These are phyloP conservation scores for Sepiola atlantica DNA, from an alignment of 2,888 invertebrate species.

Conservation along the genomic window DNA sequence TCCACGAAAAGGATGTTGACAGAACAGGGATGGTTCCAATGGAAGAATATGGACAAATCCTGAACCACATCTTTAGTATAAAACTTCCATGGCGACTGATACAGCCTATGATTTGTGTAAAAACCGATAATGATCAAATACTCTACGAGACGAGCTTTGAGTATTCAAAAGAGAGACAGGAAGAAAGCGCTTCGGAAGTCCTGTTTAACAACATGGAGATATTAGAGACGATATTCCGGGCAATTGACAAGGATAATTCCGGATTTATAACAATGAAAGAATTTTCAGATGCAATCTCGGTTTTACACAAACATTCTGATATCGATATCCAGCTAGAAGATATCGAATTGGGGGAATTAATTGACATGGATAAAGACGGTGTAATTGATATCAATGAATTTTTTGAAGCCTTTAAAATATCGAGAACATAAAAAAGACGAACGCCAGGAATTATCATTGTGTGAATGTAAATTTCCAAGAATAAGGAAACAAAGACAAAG, in stretches of 20 bases:
- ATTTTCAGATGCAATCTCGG: slow-evolving; percentile 91
- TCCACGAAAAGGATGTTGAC: neutral
- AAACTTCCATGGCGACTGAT: slow-evolving; percentile 92
- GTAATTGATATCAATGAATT: slow-evolving; percentile 95
- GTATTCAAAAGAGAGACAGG: neutral
- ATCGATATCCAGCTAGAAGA: slow-evolving; percentile 81
- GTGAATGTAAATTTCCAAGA: too few relatives aligned
- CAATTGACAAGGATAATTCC: slow-evolving; percentile 91
- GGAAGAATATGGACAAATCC: slow-evolving; percentile 88
- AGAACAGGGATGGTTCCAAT: slow-evolving; percentile 83
- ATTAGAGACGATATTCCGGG: slow-evolving; percentile 92
- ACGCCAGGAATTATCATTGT: too few relatives aligned
- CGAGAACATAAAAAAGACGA: neutral
- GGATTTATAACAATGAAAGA: slow-evolving; percentile 92
- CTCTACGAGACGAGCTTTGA: slow-evolving; percentile 80
- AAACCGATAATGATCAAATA: slow-evolving; percentile 79
- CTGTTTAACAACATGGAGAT: slow-evolving; percentile 83
- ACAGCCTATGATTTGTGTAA: slow-evolving; percentile 84
- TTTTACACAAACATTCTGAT: slow-evolving; percentile 82
- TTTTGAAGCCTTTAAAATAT: slow-evolving; percentile 90
- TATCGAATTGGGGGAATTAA: slow-evolving; percentile 88
- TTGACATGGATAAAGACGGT: slow-evolving; percentile 95
- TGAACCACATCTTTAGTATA: slow-evolving; percentile 86
- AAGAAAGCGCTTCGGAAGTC: neutral
- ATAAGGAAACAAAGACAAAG: too few relatives aligned